A percentile compares a stretch with the other conserved stretches of the same genome.
Conservation (phyloP, 2,797 vertebrate species). For the Enteromius treurensis region DNA sequence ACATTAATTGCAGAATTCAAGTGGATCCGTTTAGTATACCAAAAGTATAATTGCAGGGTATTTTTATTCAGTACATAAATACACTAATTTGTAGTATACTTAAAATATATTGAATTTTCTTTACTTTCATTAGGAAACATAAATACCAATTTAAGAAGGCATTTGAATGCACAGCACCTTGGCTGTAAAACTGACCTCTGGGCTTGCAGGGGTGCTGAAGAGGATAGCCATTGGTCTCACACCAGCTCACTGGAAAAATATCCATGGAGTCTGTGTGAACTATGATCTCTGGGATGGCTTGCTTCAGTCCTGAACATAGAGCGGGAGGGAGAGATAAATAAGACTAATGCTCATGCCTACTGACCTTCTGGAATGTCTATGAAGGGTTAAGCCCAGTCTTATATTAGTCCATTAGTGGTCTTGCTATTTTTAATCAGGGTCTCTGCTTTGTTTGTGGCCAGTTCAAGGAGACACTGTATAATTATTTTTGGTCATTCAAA, state of each 20-base stretch:
- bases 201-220: slow-evolving; percentile 89
- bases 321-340: slow-evolving; percentile 9
- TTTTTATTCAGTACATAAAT: background rate
- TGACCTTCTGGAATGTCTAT: slow-evolving; percentile 16
- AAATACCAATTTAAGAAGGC: background rate
- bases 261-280: slow-evolving; percentile 93
- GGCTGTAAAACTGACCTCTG: slow-evolving; percentile 77
- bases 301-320: slow-evolving; percentile 84
- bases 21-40: background rate
- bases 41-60: too few species aligned
- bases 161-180: background rate
- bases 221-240: slow-evolving; percentile 95
- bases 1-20: background rate
- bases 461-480: background rate
- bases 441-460: background rate
- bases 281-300: slow-evolving; percentile 89
- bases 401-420: slow-evolving; percentile 9
- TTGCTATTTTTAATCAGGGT: slow-evolving; percentile 26
- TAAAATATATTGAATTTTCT: background rate
- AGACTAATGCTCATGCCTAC: background rate
- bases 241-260: slow-evolving; percentile 98
- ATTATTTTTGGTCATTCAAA: slow-evolving; percentile 27
- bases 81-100: background rate
- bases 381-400: slow-evolving; percentile 6
- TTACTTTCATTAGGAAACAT: background rate